Evolutionary conservation across 53 echinoderm and acorn worm species (phyloP).

Genomic region (Holothuria scabra): DNA sequence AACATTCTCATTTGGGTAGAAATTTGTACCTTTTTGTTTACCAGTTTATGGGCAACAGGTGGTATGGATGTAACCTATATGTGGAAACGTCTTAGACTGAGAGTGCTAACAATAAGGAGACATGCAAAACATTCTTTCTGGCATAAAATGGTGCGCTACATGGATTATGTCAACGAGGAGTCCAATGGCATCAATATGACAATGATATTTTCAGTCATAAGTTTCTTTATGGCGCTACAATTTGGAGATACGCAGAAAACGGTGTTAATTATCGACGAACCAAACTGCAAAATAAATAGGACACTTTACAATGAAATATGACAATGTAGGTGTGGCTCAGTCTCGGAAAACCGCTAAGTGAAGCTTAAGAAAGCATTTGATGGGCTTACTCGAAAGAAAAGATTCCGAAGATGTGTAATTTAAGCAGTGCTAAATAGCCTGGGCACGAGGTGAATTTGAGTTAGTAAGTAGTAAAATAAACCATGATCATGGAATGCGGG

Average conservation of each 20-base stretch:
- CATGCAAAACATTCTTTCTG: neutral
- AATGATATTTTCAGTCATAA: conserved; percentile 1
- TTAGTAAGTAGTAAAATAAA: too few species aligned
- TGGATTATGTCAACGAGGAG: neutral
- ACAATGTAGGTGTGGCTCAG: too few species aligned
- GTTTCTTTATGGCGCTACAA: conserved; percentile 16
- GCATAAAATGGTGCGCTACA: neutral
- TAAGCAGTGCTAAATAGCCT: too few species aligned
- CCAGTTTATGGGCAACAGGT: conserved; percentile 1
- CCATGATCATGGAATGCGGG: too few species aligned
- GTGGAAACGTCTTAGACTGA: neutral
- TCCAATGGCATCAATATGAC: neutral
- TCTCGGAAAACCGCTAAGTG: too few species aligned
- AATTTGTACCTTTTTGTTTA: neutral
- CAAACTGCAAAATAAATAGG: neutral
- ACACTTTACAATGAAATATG: too few species aligned
- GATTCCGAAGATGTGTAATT: too few species aligned
- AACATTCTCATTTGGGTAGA: conserved; percentile 39
- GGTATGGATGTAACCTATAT: conserved; percentile 14
- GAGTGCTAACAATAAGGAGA: neutral
- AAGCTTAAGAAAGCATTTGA: too few species aligned
- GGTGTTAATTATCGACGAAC: conserved; percentile 21
- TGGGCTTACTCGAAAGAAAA: too few species aligned
- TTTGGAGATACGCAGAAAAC: conserved; percentile 27
- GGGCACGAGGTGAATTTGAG: too few species aligned